Conservation (phyloP, 2,113 vertebrate species). For the Lathamus discolor region DNA sequence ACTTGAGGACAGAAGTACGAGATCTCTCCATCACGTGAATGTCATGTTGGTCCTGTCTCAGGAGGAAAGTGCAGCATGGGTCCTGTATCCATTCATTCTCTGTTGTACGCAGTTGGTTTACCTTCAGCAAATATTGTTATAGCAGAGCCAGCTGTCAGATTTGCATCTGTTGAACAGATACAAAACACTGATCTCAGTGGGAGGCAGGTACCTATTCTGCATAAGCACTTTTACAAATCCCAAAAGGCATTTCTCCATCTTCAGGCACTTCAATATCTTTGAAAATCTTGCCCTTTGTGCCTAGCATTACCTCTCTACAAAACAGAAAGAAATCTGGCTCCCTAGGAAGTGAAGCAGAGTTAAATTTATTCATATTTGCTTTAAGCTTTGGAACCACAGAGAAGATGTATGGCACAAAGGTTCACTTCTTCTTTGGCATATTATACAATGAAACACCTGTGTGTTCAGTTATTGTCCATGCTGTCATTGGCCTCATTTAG, state of each 20-base stretch:
- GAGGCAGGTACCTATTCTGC: slow-evolving; percentile 52
- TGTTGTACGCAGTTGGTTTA: slow-evolving; percentile 7
- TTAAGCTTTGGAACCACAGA: slow-evolving; percentile 36
- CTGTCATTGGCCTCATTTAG: neutral
- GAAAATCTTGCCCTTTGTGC: slow-evolving; percentile 60
- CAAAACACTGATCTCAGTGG: slow-evolving; percentile 68
- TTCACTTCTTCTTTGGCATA: neutral
- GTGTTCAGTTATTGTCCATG: neutral
- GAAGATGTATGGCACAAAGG: neutral
- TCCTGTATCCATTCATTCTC: neutral
- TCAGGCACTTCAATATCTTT: slow-evolving; percentile 50
- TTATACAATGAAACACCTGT: neutral
- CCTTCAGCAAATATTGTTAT: slow-evolving; percentile 55
- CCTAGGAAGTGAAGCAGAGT: slow-evolving; percentile 6
- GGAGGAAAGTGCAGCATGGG: neutral
- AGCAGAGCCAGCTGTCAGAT: slow-evolving; percentile 65
- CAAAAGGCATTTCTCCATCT: slow-evolving; percentile 54
- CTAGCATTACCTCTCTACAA: slow-evolving; percentile 38
- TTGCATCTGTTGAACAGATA: slow-evolving; percentile 63
- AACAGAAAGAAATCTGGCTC: slow-evolving; percentile 23
- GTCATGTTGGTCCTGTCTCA: neutral
- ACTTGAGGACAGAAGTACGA: neutral
- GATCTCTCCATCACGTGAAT: neutral
- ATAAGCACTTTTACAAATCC: slow-evolving; percentile 62
- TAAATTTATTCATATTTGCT: slow-evolving; percentile 60